Conservation (phyloP, 2,797 vertebrate species). For the Cirrhinus mrigala region DNA sequence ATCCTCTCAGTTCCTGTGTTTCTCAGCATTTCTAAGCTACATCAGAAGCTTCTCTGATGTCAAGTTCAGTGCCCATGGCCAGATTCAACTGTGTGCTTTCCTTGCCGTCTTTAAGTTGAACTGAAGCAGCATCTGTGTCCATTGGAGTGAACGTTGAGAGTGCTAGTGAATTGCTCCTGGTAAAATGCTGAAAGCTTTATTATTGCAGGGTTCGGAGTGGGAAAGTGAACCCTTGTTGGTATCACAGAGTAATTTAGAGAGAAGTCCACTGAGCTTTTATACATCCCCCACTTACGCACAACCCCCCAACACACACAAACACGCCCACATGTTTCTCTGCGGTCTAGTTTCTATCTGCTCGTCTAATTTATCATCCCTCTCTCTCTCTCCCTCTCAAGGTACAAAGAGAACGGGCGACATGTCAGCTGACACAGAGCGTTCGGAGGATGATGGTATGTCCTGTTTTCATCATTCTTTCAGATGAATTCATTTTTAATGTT, state of each 20-base stretch:
- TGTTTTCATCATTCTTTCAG: constrained; percentile 53
- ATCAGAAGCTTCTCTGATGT: constrained; percentile 23
- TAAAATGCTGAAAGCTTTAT: constrained; percentile 34
- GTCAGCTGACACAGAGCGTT: constrained; percentile 41
- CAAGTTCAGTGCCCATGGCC: not conserved
- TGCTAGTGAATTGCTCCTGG: not conserved
- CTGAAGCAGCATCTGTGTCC: constrained; percentile 9
- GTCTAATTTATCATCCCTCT: constrained; percentile 22
- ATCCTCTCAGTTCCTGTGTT: not conserved
- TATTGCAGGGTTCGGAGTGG: constrained; percentile 24
- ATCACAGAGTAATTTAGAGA: constrained; percentile 27
- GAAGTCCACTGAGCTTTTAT: constrained; percentile 30
- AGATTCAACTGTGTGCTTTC: not conserved
- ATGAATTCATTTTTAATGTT: constrained; percentile 40
- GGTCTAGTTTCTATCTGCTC: not conserved
- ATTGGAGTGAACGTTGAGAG: not conserved
- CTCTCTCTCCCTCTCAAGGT: constrained; percentile 41
- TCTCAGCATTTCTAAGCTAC: constrained; percentile 11
- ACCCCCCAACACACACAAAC: constrained; percentile 6
- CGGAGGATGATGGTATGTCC: constrained; percentile 60
- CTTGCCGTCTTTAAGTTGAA: constrained; percentile 10
- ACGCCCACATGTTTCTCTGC: not conserved
- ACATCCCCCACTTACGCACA: not conserved
- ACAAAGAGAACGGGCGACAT: constrained; percentile 52
- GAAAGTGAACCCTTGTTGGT: constrained; percentile 1